Conservation (phyloP, 2,888 invertebrate species). For the Argyresthia albistria region DNA sequence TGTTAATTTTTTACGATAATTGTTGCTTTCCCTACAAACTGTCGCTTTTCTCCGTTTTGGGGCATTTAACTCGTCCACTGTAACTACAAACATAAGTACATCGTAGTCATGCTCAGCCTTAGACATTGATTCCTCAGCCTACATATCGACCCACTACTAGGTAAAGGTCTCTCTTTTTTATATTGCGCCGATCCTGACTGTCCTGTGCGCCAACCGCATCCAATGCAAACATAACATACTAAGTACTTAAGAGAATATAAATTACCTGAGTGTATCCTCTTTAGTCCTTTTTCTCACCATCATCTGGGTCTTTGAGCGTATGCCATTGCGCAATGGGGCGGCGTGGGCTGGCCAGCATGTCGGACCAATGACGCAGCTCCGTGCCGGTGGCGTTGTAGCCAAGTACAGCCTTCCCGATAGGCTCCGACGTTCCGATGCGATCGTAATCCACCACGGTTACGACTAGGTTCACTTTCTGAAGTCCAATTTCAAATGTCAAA, state of each 20-base stretch:
- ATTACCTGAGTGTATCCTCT: constrained; percentile 10
- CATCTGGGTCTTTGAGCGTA: constrained; percentile 97
- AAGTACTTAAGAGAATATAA: background rate
- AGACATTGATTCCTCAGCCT: no score
- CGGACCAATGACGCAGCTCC: constrained; percentile 99
- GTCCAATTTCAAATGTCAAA: constrained; percentile 24
- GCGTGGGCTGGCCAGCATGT: constrained; percentile 99
- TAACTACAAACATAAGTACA: no score
- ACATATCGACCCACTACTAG: no score
- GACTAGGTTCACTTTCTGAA: constrained; percentile 98
- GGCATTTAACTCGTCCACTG: no score
- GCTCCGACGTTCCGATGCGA: constrained; percentile 99
- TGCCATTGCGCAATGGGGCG: constrained; percentile 99
- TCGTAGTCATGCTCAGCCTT: no score
- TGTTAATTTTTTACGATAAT: no score
- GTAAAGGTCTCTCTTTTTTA: no score
- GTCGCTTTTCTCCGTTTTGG: no score
- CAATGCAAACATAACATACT: no score
- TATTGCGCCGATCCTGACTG: no score
- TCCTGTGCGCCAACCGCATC: no score
- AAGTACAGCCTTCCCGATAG: constrained; percentile 97
- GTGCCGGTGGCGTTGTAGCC: constrained; percentile 99
- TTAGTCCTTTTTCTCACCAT: constrained; percentile 90
- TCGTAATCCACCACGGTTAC: constrained; percentile 99
- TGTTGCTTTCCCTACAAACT: no score